A percentile compares a stretch with the other conserved stretches of the same genome.
phyloP scores from a whole-genome alignment of 2,888 invertebrate species.

The Oeneis ivallda region DNA sequence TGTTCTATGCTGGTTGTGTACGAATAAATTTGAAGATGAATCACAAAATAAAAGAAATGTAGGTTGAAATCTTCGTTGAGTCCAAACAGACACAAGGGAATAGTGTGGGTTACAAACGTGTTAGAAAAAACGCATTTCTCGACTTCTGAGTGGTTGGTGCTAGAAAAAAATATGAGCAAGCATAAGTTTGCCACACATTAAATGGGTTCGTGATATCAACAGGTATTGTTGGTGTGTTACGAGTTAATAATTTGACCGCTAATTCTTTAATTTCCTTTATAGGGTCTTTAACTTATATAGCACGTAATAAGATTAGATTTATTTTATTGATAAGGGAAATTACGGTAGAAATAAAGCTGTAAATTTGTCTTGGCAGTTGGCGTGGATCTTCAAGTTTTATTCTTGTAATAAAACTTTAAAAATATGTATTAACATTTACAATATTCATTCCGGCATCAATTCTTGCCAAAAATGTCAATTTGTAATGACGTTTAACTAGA shows the following conservation, averaged over 20 bases:
- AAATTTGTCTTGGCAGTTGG: conserved; percentile 9
- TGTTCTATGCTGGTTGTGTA: conserved; percentile 36
- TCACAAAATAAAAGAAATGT: conserved; percentile 38
- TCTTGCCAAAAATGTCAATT: too few relatives aligned
- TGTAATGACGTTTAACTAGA: too few relatives aligned
- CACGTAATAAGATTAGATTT: conserved; percentile 18
- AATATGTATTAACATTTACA: too few relatives aligned
- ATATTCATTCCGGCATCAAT: too few relatives aligned
- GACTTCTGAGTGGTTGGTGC: conserved; percentile 68
- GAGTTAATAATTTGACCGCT: background rate
- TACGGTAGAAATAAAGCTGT: conserved; percentile 12
- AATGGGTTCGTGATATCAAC: conserved; percentile 26
- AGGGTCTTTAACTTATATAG: conserved; percentile 38
- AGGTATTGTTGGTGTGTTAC: conserved; percentile 29
- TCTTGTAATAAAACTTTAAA: background rate
- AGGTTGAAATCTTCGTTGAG: conserved; percentile 27
- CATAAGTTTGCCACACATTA: conserved; percentile 12
- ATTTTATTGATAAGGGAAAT: conserved; percentile 19
- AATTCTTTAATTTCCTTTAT: conserved; percentile 11
- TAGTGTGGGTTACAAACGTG: conserved; percentile 60
- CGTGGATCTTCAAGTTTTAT: background rate
- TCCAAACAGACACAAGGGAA: conserved; percentile 34
- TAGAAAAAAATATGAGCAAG: conserved; percentile 49
- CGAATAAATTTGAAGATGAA: conserved; percentile 24
- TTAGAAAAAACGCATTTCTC: conserved; percentile 69